Conservation (phyloP, 1,140 invertebrate species). For the Ceratitis capitata region DNA sequence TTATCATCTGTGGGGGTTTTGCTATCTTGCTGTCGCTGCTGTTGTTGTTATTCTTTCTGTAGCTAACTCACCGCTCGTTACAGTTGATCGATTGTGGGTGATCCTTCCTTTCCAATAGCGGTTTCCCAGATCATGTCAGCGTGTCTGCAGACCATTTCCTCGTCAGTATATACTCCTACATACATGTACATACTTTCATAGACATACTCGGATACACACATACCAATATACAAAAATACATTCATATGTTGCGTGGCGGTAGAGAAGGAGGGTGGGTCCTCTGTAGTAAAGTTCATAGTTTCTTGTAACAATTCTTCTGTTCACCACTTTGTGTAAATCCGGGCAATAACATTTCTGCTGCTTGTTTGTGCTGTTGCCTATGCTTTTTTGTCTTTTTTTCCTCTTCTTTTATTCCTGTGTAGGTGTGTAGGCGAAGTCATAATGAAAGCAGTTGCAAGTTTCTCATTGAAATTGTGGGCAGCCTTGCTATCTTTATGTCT, state of each 20-base stretch:
- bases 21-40: background rate
- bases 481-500: background rate
- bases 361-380: background rate
- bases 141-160: background rate
- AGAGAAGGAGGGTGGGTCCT: no score
- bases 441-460: background rate
- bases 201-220: no score
- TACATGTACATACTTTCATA: background rate
- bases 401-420: background rate
- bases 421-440: background rate
- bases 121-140: slow-evolving; percentile 22
- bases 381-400: background rate
- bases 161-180: background rate
- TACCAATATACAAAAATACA: no score
- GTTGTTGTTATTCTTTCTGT: slow-evolving; percentile 37
- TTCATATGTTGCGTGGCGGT: no score
- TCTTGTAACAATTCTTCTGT: background rate
- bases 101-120: slow-evolving; percentile 41
- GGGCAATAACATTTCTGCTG: background rate
- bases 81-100: slow-evolving; percentile 55
- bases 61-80: slow-evolving; percentile 43
- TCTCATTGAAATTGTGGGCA: background rate
- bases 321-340: background rate
- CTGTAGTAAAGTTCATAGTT: background rate
- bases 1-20: slow-evolving; percentile 4